Base-by-base conservation (phyloP, 2,113 vertebrate species). In the Aphyosemion australe region DNA sequence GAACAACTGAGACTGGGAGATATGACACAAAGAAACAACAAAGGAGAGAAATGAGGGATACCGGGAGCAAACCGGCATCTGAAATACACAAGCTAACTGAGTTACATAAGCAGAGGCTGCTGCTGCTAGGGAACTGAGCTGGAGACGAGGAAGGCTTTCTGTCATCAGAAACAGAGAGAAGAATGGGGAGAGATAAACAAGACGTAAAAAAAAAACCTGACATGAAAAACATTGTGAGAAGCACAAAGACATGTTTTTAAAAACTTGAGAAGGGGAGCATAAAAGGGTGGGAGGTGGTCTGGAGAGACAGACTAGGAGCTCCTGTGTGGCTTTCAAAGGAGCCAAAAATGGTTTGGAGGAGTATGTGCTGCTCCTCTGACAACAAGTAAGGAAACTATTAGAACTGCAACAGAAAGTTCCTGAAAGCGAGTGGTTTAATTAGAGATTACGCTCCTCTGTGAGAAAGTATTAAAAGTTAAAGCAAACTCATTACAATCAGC, bases 31-130 rank as follows among this genome's bases (percentile, higher is more conserved):
- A 78, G 72, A 47, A 76, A 74, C 39, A 79, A 68, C 60, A 76
- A 69, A 79, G 69, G 26, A 48, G 49, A 77, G 52, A 80, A 78
- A 84, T n/a, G 46, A 80, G 72, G 70, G 69, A 80, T 73, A 87
- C 63, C 61, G 58, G 68, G 78, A 80, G 81, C 55, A 76, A 74
- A 66, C 45, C 74, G 72, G 75, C 89, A 80, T 87, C 85, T 82
- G 79, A 89, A 82, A 88, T 79, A 85, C 85, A 88, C 83, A 88
- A 78, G 76, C 83, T 88, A 91, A 89, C 81, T 39, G 79, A 84
- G 88, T 93, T 92, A 91, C 87, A 90, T 92, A 92, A 93, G 88
- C 85, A 89, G 77, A 88, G 80, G 76, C 81, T 83, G 84, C 81
- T 83, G 83, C 88, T 83, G 76, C 74, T 54, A 32, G 74, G 76